These are phyloP conservation scores for Eutolmus rufibarbis DNA, from an alignment of 2,888 invertebrate genomes.

Conservation along the genomic window DNA sequence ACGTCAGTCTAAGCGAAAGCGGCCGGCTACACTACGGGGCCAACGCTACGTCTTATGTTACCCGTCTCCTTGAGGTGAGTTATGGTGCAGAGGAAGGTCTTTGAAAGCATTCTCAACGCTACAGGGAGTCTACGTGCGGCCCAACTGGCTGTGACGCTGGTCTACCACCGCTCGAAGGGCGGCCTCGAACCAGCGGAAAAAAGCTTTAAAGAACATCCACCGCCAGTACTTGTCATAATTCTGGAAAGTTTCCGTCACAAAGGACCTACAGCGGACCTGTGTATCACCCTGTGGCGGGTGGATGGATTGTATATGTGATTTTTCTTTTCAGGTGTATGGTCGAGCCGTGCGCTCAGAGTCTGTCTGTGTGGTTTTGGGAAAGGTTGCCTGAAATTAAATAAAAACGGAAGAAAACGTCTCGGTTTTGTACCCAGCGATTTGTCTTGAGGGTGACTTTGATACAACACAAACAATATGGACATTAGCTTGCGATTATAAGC, in stretches of 20 bases:
- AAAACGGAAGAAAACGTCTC: not conserved
- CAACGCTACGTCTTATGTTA: constrained; percentile 1
- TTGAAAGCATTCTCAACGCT: constrained; percentile 21
- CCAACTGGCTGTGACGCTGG: not conserved
- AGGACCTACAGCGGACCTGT: not conserved
- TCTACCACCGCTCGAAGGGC: not conserved
- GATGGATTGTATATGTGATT: not conserved
- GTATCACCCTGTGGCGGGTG: not conserved
- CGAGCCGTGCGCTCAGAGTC: not conserved
- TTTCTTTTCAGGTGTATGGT: not conserved
- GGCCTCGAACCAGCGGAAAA: not conserved
- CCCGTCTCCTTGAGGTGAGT: constrained; percentile 25
- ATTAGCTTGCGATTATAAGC: constrained; percentile 26
- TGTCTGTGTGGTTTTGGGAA: constrained; percentile 25
- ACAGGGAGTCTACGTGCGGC: constrained; percentile 7
- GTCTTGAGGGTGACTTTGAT: not conserved
- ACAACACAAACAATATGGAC: constrained; percentile 20
- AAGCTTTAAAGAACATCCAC: not conserved
- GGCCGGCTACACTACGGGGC: constrained; percentile 15
- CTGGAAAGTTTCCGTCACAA: not conserved
- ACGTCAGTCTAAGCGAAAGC: constrained; percentile 23
- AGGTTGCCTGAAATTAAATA: not conserved
- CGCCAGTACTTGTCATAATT: not conserved
- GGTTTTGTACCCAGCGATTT: not conserved
- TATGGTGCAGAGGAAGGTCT: constrained; percentile 10